A percentile compares a stretch with the other conserved stretches of the same genome.
Conservation (phyloP, 2,888 invertebrate species). For the Netelia fuscicornis region DNA sequence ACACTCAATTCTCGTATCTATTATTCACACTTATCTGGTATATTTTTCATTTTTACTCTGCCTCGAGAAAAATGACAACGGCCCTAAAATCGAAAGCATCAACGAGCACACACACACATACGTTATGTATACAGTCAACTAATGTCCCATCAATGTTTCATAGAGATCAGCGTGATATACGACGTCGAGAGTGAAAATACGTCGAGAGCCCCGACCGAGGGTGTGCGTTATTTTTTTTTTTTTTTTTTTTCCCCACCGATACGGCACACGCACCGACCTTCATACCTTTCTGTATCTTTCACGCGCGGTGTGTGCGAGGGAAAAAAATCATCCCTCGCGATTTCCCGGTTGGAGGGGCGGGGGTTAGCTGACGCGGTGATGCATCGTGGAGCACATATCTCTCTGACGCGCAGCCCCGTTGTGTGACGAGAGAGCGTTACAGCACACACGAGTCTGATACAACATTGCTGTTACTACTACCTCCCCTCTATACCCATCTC, state of each 20-base stretch:
- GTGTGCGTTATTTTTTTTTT: slow-evolving; percentile 54
- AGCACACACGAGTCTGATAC: slow-evolving; percentile 37
- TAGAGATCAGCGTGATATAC: slow-evolving; percentile 75
- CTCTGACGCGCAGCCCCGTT: slow-evolving; percentile 68
- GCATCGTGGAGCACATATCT: slow-evolving; percentile 70
- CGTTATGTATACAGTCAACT: slow-evolving; percentile 48
- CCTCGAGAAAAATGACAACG: slow-evolving; percentile 34
- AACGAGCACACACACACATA: slow-evolving; percentile 14
- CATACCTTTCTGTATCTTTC: slow-evolving; percentile 38
- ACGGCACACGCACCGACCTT: slow-evolving; percentile 33
- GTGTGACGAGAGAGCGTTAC: slow-evolving; percentile 6
- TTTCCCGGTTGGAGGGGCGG: slow-evolving; percentile 28
- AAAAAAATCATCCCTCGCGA: slow-evolving; percentile 65
- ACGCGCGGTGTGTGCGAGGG: slow-evolving; percentile 38
- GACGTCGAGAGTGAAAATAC: slow-evolving; percentile 69
- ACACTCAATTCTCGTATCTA: not conserved
- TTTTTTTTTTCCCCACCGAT: slow-evolving; percentile 49
- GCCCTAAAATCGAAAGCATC: slow-evolving; percentile 13
- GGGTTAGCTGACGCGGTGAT: slow-evolving; percentile 61
- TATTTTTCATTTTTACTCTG: slow-evolving; percentile 47
- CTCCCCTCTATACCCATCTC: not conserved
- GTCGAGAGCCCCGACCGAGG: slow-evolving; percentile 35
- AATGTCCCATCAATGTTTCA: slow-evolving; percentile 75
- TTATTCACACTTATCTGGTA: slow-evolving; percentile 7
- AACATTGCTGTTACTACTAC: slow-evolving; percentile 44